A percentile compares a stretch with the other conserved stretches of the same genome.
phyloP scores from a whole-genome alignment of 2,797 vertebrate genomes.

The Lepilemur septentrionalis region DNA sequence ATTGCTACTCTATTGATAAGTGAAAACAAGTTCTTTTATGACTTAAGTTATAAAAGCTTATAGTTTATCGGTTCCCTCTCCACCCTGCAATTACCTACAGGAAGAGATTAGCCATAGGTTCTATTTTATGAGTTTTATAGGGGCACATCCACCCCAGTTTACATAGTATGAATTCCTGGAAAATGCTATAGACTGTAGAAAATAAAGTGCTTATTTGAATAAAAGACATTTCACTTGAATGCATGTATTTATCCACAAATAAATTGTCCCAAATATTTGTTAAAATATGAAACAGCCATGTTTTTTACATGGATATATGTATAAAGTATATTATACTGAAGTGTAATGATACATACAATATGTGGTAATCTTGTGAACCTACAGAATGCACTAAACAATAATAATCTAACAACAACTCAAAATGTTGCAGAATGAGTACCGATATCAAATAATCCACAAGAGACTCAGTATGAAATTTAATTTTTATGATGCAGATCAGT shows the following conservation, averaged over 20 bases:
- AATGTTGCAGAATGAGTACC: background rate
- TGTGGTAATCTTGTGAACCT: background rate
- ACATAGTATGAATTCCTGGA: constrained; percentile 71
- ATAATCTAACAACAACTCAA: background rate
- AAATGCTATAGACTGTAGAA: constrained; percentile 57
- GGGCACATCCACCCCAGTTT: constrained; percentile 49
- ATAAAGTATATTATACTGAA: background rate
- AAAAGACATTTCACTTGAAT: constrained; percentile 57
- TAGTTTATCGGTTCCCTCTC: constrained; percentile 74
- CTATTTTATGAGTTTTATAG: constrained; percentile 74
- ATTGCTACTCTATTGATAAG: constrained; percentile 68
- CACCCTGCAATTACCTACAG: constrained; percentile 75
- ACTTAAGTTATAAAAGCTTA: constrained; percentile 74
- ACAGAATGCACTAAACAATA: background rate
- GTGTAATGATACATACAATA: background rate
- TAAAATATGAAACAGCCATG: constrained; percentile 11
- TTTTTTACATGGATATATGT: constrained; percentile 32
- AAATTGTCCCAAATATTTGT: background rate
- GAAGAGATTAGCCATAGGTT: constrained; percentile 60
- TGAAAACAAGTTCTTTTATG: constrained; percentile 75
- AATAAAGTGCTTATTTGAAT: constrained; percentile 47
- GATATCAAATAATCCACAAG: background rate
- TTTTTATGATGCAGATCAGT: constrained; percentile 1
- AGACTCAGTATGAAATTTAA: constrained; percentile 27
- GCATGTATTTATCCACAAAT: constrained; percentile 37